These are phyloP conservation scores for Tenthredo scrophulariae DNA, from an alignment of 2,888 invertebrate species.

Conservation along the genomic window DNA sequence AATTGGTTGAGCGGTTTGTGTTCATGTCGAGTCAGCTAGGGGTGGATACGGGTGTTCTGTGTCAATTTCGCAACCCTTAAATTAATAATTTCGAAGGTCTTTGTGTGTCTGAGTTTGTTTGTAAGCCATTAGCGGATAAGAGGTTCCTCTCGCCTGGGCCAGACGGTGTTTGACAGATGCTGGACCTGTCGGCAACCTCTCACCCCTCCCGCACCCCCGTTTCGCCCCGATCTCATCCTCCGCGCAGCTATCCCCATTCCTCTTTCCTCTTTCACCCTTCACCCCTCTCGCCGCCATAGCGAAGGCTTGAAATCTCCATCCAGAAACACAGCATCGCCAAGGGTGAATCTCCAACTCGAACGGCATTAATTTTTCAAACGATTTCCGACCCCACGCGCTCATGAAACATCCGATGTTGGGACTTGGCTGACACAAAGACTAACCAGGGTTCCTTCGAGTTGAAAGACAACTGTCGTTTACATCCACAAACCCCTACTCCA, in stretches of 20 bases:
- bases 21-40: neutral
- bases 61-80: slow-evolving; percentile 45
- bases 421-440: slow-evolving; percentile 19
- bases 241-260: slow-evolving; percentile 43
- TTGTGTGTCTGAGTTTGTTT: slow-evolving; percentile 63
- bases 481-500: neutral
- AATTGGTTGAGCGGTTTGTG: slow-evolving; percentile 7
- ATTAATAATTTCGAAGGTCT: slow-evolving; percentile 50
- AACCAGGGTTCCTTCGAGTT: slow-evolving; percentile 5
- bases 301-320: slow-evolving; percentile 33
- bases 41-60: neutral
- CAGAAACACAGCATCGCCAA: slow-evolving; percentile 51
- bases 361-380: slow-evolving; percentile 65
- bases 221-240: slow-evolving; percentile 32
- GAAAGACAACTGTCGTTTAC: slow-evolving; percentile 32
- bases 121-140: slow-evolving; percentile 68
- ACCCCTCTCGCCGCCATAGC: slow-evolving; percentile 8
- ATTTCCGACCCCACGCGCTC: slow-evolving; percentile 23
- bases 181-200: slow-evolving; percentile 46
- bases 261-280: slow-evolving; percentile 36
- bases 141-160: slow-evolving; percentile 52
- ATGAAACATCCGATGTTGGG: slow-evolving; percentile 23
- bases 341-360: slow-evolving; percentile 64
- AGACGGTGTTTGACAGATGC: slow-evolving; percentile 53
- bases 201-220: neutral